Evolutionary conservation across 2,113 vertebrate species (phyloP).

Genomic region (Setophaga petechia): DNA sequence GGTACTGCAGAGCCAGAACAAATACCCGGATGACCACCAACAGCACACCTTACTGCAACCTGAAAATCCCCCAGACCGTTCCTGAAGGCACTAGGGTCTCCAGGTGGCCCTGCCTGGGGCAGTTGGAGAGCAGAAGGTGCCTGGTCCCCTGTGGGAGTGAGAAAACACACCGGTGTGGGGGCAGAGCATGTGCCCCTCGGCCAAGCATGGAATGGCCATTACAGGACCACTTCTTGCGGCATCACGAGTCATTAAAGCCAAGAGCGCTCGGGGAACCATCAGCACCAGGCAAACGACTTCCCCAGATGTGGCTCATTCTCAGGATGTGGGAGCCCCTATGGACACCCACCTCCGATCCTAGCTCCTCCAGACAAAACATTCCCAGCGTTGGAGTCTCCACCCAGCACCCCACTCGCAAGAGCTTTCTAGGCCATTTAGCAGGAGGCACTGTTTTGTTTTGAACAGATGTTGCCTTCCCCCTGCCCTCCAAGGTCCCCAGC

Average conservation of each 20-base stretch:
- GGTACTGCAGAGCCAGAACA: neutral
- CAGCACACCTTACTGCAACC: neutral
- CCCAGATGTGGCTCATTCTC: conserved; percentile 91
- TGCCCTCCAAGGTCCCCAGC: conserved; percentile 34
- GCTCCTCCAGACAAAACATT: conserved; percentile 84
- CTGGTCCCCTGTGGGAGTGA: neutral
- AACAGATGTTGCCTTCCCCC: conserved; percentile 76
- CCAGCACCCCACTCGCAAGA: conserved; percentile 70
- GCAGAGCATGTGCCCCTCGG: conserved; percentile 2
- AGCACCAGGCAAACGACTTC: conserved; percentile 84
- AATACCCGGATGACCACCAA: neutral
- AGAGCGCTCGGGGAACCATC: conserved; percentile 80
- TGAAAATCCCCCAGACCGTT: conserved; percentile 19
- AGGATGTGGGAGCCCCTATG: conserved; percentile 86
- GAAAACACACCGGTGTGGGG: neutral
- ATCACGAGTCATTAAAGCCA: conserved; percentile 94
- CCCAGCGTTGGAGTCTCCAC: conserved; percentile 70
- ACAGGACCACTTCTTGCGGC: conserved; percentile 84
- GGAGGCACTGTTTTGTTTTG: conserved; percentile 81
- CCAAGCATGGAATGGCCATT: conserved; percentile 70
- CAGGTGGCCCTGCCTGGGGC: conserved; percentile 32
- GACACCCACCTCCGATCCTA: conserved; percentile 74
- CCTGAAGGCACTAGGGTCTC: neutral
- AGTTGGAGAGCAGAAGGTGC: neutral
- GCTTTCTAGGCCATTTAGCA: conserved; percentile 85